Conservation (phyloP, 64 coral and sea anemone species). For the Orbicella faveolata region DNA sequence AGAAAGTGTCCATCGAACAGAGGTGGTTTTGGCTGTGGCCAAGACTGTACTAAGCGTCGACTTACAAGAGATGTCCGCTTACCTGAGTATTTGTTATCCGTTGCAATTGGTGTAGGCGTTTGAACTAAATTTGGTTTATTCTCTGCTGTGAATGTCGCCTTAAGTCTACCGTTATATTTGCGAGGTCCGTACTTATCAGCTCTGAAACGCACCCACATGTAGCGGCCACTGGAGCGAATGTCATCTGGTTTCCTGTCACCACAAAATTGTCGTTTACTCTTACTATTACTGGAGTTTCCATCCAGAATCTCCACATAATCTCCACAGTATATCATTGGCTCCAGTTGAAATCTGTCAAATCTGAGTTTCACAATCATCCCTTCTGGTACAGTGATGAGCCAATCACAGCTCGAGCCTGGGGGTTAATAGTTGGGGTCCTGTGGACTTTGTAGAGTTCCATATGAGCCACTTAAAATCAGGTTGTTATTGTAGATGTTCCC, state of each 20-base stretch:
- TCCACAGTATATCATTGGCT: background rate
- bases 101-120: background rate
- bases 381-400: constrained; percentile 39
- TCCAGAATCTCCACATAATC: constrained; percentile 6
- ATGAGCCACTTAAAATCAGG: background rate
- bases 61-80: background rate
- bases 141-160: background rate
- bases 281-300: background rate
- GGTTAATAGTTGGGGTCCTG: background rate
- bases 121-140: background rate
- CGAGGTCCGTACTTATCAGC: background rate
- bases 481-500: constrained; percentile 29
- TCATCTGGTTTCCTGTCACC: background rate
- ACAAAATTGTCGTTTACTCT: background rate
- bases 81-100: background rate
- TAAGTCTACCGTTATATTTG: background rate
- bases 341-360: constrained; percentile 5
- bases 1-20: too few species aligned
- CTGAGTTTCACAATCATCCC: constrained; percentile 37
- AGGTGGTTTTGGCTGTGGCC: too few species aligned
- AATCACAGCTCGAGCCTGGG: constrained; percentile 44
- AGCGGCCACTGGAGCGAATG: background rate
- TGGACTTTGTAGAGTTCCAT: constrained; percentile 45
- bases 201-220: background rate
- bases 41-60: too few species aligned